Percentiles rank a stretch among this genome's conserved stretches.
phyloP scores from a whole-genome alignment of 23 tunicate genomes.

The Diplosoma virens region DNA sequence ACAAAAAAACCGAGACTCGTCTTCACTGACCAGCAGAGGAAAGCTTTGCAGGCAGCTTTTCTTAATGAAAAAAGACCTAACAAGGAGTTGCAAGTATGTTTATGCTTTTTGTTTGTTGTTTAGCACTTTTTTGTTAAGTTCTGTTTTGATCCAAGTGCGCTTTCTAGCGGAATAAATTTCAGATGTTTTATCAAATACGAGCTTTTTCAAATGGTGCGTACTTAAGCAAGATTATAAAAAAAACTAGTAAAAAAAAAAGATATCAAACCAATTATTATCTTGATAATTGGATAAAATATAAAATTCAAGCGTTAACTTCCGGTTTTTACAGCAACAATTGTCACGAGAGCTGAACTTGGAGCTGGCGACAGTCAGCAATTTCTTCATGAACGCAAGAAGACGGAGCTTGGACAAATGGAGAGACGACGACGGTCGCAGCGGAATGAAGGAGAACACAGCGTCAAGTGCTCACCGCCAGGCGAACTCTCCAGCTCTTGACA shows the following conservation, averaged over 20 bases:
- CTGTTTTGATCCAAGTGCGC: too few relatives aligned
- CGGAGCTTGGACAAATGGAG: conserved; percentile 94
- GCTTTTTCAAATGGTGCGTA: not conserved
- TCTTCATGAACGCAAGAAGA: conserved; percentile 98
- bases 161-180: too few relatives aligned
- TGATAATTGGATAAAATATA: too few relatives aligned
- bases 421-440: conserved; percentile 50
- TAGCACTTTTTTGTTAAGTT: too few relatives aligned
- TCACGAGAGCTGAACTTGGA: conserved; percentile 78
- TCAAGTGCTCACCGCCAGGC: not conserved
- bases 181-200: too few relatives aligned
- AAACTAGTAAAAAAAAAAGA: not conserved
- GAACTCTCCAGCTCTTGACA: not conserved
- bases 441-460: not conserved
- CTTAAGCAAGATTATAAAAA: not conserved
- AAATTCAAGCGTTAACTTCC: too few relatives aligned
- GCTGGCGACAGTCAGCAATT: conserved; percentile 95
- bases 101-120: too few relatives aligned
- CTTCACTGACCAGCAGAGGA: conserved; percentile 87
- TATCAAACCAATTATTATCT: not conserved
- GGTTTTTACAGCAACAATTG: conserved; percentile 46
- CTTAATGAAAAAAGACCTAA: conserved; percentile 83
- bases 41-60: conserved; percentile 70
- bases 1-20: conserved; percentile 92
- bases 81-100: conserved; percentile 85